Evolutionary conservation across 2,888 invertebrate species (phyloP).

Genomic region (Watsonalla cultraria): DNA sequence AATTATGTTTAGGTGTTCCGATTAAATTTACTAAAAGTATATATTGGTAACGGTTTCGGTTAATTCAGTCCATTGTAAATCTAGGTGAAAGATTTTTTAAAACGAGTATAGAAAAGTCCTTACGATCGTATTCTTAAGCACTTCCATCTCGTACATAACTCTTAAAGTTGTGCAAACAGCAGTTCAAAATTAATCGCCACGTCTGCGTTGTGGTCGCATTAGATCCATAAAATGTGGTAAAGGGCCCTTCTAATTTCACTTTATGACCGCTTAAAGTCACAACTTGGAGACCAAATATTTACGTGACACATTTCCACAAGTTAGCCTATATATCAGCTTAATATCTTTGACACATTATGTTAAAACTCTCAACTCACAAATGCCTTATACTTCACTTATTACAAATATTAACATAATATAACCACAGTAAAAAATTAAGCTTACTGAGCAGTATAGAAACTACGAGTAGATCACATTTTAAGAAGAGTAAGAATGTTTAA

Average conservation of each 20-base stretch:
- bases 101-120: not conserved
- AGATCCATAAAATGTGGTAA: conserved; percentile 36
- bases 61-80: no score
- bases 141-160: not conserved
- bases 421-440: no score
- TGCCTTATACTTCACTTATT: no score
- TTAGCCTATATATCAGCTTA: not conserved
- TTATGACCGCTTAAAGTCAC: conserved; percentile 33
- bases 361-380: not conserved
- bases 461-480: no score
- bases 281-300: conserved; percentile 36
- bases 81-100: no score
- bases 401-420: no score
- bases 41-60: no score
- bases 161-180: conserved; percentile 3
- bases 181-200: conserved; percentile 3
- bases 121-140: not conserved
- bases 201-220: conserved; percentile 27
- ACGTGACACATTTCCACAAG: conserved; percentile 10
- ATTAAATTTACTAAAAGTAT: no score
- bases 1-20: no score
- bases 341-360: not conserved
- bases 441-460: no score
- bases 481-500: no score
- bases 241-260: conserved; percentile 34